Conservation (phyloP, 1,140 invertebrate genomes). For the Asobara japonica region DNA sequence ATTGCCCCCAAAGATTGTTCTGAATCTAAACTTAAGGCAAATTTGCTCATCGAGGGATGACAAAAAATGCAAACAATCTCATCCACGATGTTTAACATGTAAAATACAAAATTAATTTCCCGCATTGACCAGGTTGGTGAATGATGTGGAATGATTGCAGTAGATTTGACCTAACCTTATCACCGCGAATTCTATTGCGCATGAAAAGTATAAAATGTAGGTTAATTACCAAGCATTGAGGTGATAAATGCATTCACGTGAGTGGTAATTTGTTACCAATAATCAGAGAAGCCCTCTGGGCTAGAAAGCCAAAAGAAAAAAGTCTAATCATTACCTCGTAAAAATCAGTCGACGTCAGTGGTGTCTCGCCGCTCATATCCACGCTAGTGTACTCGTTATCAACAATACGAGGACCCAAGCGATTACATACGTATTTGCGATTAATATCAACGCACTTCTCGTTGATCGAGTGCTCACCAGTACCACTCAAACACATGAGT, state of each 20-base stretch:
- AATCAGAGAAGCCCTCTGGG: conserved; percentile 12
- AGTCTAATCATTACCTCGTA: conserved; percentile 15
- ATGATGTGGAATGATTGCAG: not conserved
- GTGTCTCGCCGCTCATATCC: not conserved
- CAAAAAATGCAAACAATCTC: too few species aligned
- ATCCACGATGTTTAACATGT: too few species aligned
- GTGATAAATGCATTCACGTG: not conserved
- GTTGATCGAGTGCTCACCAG: conserved; percentile 35
- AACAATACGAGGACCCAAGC: not conserved
- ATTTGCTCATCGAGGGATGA: too few species aligned
- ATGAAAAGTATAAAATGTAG: conserved; percentile 17
- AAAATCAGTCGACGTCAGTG: not conserved
- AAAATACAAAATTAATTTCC: conserved; percentile 6
- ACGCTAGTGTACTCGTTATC: conserved; percentile 21
- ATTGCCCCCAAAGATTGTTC: too few species aligned
- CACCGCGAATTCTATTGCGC: conserved; percentile 7
- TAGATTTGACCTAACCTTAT: conserved; percentile 23
- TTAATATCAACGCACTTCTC: conserved; percentile 31
- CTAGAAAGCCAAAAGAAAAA: not conserved
- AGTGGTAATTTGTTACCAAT: not conserved
- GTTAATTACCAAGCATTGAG: conserved; percentile 9
- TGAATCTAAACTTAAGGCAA: too few species aligned
- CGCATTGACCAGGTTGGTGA: not conserved
- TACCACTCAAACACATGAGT: conserved; percentile 41
- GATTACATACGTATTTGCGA: conserved; percentile 30